These are phyloP conservation scores for Campylomormyrus numenius DNA, from an alignment of 2,113 vertebrate genomes.

Conservation along the genomic window DNA sequence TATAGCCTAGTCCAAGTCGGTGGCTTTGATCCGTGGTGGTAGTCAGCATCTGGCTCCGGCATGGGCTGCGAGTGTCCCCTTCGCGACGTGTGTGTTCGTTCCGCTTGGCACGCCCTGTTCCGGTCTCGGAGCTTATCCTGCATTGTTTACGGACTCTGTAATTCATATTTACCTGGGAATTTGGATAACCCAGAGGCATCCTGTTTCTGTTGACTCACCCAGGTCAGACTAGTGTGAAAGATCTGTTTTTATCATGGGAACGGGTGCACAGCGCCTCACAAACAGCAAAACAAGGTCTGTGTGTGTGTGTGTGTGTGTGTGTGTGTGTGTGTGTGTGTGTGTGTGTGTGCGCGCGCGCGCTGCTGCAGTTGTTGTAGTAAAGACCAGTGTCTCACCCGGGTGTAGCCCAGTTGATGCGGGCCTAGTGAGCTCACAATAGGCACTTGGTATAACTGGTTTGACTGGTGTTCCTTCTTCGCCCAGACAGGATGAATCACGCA, in stretches of 20 bases:
- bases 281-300: neutral
- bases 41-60: neutral
- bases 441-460: neutral
- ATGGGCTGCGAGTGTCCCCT: neutral
- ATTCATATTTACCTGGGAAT: slow-evolving; percentile 7
- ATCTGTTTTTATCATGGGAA: neutral
- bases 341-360: neutral
- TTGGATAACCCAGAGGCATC: neutral
- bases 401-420: neutral
- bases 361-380: neutral
- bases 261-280: neutral
- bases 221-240: neutral
- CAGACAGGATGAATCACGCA: neutral
- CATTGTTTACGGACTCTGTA: neutral
- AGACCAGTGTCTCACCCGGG: neutral
- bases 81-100: neutral
- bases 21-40: neutral
- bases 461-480: neutral
- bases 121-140: neutral
- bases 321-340: neutral
- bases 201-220: slow-evolving; percentile 7
- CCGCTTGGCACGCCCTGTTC: neutral
- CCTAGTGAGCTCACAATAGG: neutral
- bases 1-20: neutral
- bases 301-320: neutral